phyloP scores from a whole-genome alignment of 2,888 invertebrate genomes.

The Lithophane socia region DNA sequence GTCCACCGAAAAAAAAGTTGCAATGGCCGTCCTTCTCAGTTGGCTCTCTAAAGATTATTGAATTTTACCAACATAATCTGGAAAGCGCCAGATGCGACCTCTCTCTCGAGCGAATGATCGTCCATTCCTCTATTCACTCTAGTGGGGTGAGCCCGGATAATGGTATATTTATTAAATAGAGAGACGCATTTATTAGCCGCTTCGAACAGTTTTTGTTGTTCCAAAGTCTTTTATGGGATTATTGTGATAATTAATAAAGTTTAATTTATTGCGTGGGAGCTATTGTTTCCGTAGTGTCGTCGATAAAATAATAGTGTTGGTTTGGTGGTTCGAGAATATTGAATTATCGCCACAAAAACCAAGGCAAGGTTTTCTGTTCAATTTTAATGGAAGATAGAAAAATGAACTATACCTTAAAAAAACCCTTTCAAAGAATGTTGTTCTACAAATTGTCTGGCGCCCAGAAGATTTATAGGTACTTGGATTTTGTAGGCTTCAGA shows the following conservation, averaged over 20 bases:
- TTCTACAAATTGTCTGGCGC: slow-evolving; percentile 46
- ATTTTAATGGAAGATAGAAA: slow-evolving; percentile 23
- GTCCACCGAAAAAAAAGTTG: slow-evolving; percentile 76
- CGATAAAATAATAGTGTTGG: slow-evolving; percentile 39
- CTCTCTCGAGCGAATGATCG: slow-evolving; percentile 81
- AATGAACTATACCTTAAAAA: slow-evolving; percentile 4
- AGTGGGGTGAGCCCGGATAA: slow-evolving; percentile 74
- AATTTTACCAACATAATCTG: slow-evolving; percentile 86
- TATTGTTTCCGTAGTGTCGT: slow-evolving; percentile 47
- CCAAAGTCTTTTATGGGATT: slow-evolving; percentile 60
- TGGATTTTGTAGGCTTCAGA: slow-evolving; percentile 49
- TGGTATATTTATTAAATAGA: slow-evolving; percentile 82
- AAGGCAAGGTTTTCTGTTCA: slow-evolving; percentile 6
- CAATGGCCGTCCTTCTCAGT: slow-evolving; percentile 80
- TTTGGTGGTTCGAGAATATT: slow-evolving; percentile 21
- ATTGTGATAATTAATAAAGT: slow-evolving; percentile 66
- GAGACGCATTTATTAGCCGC: slow-evolving; percentile 71
- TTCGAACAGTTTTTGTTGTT: slow-evolving; percentile 67
- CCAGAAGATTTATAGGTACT: slow-evolving; percentile 57
- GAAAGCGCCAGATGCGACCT: slow-evolving; percentile 83
- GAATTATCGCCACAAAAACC: not conserved
- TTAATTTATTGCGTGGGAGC: slow-evolving; percentile 61
- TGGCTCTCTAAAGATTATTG: slow-evolving; percentile 85
- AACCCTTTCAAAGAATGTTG: slow-evolving; percentile 49
- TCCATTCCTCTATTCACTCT: slow-evolving; percentile 81